These are phyloP conservation scores for Echinometra lucunter DNA, from an alignment of 53 echinoderm and acorn worm species.

Conservation along the genomic window DNA sequence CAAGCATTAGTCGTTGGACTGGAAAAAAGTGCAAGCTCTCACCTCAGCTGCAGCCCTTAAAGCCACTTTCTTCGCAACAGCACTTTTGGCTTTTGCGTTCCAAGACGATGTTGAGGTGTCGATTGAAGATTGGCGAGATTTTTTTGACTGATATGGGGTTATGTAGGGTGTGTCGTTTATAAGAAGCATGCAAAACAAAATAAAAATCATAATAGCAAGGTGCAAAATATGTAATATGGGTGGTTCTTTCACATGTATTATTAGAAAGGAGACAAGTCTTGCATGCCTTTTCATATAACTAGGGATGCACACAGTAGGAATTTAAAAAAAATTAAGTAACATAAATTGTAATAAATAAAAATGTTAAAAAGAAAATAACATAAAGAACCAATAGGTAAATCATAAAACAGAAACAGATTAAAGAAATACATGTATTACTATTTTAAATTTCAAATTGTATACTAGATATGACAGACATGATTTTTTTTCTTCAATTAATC, in stretches of 20 bases:
- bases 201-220: slow-evolving; percentile 51
- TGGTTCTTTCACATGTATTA: slow-evolving; percentile 8
- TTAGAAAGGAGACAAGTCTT: background rate
- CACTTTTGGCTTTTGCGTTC: slow-evolving; percentile 86
- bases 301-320: background rate
- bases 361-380: background rate
- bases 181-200: slow-evolving; percentile 68
- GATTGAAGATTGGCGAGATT: slow-evolving; percentile 38
- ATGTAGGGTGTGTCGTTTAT: slow-evolving; percentile 15
- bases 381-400: background rate
- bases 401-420: background rate
- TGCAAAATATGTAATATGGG: background rate
- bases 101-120: slow-evolving; percentile 67
- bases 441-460: too few species aligned
- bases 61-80: slow-evolving; percentile 76
- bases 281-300: background rate
- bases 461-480: too few species aligned
- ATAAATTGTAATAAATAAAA: background rate
- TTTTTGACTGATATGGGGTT: slow-evolving; percentile 58
- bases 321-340: background rate
- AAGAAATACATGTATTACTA: too few species aligned
- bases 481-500: background rate
- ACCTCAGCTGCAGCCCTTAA: slow-evolving; percentile 79
- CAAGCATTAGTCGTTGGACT: slow-evolving; percentile 33
- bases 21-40: slow-evolving; percentile 71